Conservation (phyloP, 2,797 vertebrate genomes). For the Dendrocincla tyrannina region DNA sequence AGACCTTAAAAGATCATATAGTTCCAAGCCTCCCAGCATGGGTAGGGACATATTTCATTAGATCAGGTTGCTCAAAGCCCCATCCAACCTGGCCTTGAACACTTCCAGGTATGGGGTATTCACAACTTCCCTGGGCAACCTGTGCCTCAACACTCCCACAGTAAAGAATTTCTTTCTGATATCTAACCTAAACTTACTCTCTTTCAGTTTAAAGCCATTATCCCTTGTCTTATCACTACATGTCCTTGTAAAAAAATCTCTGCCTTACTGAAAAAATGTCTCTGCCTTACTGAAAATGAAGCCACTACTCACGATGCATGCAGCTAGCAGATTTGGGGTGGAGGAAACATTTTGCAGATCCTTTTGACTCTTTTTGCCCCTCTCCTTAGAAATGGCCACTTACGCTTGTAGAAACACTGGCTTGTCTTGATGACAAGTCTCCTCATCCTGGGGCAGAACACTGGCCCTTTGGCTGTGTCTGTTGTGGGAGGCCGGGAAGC, state of each 20-base stretch:
- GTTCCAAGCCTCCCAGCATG: neutral
- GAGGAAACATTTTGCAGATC: neutral
- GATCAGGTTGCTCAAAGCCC: neutral
- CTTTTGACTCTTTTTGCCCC: neutral
- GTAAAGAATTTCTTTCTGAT: neutral
- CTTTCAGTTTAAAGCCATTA: neutral
- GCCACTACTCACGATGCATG: neutral
- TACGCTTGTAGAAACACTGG: neutral
- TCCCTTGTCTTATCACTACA: neutral
- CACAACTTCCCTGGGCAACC: neutral
- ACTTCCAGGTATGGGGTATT: neutral
- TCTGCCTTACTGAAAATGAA: neutral
- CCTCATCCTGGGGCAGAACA: neutral
- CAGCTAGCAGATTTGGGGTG: neutral
- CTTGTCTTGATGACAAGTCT: neutral
- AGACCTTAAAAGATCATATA: neutral
- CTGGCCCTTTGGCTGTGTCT: neutral
- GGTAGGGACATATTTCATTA: neutral
- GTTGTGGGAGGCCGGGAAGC: neutral
- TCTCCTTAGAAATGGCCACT: neutral
- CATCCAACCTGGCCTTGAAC: neutral
- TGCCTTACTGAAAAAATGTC: neutral
- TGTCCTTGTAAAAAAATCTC: neutral
- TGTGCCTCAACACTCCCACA: neutral
- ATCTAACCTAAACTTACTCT: neutral